Conservation (phyloP, 2,113 vertebrate genomes). For the Perccottus glenii region DNA sequence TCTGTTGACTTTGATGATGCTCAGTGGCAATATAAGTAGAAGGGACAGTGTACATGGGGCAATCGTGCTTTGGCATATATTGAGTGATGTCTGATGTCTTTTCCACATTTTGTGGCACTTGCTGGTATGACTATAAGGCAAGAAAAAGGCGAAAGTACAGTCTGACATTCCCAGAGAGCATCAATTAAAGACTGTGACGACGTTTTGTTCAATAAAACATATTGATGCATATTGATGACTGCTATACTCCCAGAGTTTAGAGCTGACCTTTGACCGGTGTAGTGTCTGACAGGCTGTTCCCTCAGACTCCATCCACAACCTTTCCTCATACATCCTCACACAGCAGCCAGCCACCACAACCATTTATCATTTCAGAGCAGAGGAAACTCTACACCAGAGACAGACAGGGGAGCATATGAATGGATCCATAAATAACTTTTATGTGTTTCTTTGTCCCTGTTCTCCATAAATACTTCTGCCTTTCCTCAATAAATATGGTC, state of each 20-base stretch:
- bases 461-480: background rate
- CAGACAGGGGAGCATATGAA: background rate
- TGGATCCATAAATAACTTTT: background rate
- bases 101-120: too few relatives aligned
- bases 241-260: slow-evolving; percentile 3
- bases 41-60: too few relatives aligned
- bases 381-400: slow-evolving; percentile 17
- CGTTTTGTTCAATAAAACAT: too few relatives aligned
- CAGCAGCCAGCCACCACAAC: slow-evolving; percentile 8
- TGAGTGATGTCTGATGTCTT: too few relatives aligned
- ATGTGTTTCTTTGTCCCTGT: background rate
- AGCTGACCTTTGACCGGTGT: slow-evolving; percentile 50
- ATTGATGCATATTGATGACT: background rate
- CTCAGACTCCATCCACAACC: slow-evolving; percentile 29
- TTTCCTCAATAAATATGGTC: background rate
- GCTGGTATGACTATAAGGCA: too few relatives aligned
- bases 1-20: too few relatives aligned
- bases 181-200: too few relatives aligned
- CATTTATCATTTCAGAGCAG: slow-evolving; percentile 27
- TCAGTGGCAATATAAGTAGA: too few relatives aligned
- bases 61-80: too few relatives aligned
- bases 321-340: slow-evolving; percentile 9
- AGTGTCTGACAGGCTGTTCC: slow-evolving; percentile 1
- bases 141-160: too few relatives aligned
- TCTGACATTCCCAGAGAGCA: too few relatives aligned